phyloP scores from a whole-genome alignment of 1,140 invertebrate species.

The Bombus balteatus region DNA sequence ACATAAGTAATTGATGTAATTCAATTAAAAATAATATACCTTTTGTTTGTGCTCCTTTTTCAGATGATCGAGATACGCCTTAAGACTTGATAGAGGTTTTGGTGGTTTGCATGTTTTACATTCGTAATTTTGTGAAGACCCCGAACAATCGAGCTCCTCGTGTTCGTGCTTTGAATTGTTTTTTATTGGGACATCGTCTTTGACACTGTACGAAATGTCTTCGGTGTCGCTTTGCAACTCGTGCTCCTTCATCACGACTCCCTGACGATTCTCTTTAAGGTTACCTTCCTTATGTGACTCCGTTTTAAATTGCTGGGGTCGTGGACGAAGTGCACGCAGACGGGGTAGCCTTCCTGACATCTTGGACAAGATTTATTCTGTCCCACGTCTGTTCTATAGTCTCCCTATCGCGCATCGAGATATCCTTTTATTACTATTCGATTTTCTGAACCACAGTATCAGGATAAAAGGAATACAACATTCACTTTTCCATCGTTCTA shows the following conservation, averaged over 20 bases:
- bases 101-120: conserved; percentile 73
- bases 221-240: background rate
- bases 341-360: conserved; percentile 70
- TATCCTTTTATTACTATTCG: conserved; percentile 25
- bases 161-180: conserved; percentile 56
- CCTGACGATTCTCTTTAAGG: conserved; percentile 50
- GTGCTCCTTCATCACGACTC: conserved; percentile 25
- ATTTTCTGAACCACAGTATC: background rate
- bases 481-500: conserved; percentile 35
- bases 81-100: conserved; percentile 82
- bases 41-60: conserved; percentile 85
- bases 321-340: conserved; percentile 72
- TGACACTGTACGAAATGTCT: conserved; percentile 17
- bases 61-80: conserved; percentile 85
- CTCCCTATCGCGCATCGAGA: conserved; percentile 41
- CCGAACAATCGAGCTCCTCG: conserved; percentile 16
- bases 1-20: background rate
- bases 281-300: conserved; percentile 49
- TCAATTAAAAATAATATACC: conserved; percentile 64
- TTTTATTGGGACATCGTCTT: conserved; percentile 50
- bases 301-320: conserved; percentile 53
- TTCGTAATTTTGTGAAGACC: conserved; percentile 63
- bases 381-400: conserved; percentile 46
- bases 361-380: conserved; percentile 49
- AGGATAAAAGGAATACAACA: conserved; percentile 11